phyloP scores from a whole-genome alignment of 1,140 invertebrate genomes.

The Palaemon carinicauda region DNA sequence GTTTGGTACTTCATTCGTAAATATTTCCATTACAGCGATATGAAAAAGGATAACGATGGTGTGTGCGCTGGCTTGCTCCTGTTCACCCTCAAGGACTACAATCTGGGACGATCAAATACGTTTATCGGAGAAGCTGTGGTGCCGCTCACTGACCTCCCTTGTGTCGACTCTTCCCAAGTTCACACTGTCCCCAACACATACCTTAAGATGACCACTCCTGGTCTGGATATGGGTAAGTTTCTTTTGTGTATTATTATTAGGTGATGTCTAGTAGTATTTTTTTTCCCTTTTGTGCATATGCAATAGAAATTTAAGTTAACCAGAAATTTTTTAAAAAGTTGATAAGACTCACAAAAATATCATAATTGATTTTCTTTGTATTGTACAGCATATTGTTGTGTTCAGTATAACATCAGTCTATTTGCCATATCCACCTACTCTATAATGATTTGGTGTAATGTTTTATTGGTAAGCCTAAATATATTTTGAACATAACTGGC shows the following conservation, averaged over 20 bases:
- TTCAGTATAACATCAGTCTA: no score
- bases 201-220: slow-evolving; percentile 51
- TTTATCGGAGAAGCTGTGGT: slow-evolving; percentile 57
- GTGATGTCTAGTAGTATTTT: not conserved
- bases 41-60: slow-evolving; percentile 35
- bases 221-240: slow-evolving; percentile 42
- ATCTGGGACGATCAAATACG: slow-evolving; percentile 49
- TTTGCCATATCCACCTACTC: no score
- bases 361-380: not conserved
- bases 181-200: slow-evolving; percentile 35
- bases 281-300: not conserved
- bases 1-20: not conserved
- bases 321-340: not conserved
- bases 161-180: slow-evolving; percentile 43
- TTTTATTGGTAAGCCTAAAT: no score
- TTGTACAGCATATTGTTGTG: no score
- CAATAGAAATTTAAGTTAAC: not conserved
- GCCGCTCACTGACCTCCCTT: slow-evolving; percentile 5
- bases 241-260: not conserved
- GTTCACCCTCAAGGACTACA: slow-evolving; percentile 56
- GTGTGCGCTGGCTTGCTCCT: slow-evolving; percentile 48
- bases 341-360: not conserved
- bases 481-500: not conserved
- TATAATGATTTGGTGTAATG: no score
- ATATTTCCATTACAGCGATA: slow-evolving; percentile 20